These are phyloP conservation scores for Carassius gibelio DNA, from an alignment of 2,113 vertebrate species.

Conservation along the genomic window DNA sequence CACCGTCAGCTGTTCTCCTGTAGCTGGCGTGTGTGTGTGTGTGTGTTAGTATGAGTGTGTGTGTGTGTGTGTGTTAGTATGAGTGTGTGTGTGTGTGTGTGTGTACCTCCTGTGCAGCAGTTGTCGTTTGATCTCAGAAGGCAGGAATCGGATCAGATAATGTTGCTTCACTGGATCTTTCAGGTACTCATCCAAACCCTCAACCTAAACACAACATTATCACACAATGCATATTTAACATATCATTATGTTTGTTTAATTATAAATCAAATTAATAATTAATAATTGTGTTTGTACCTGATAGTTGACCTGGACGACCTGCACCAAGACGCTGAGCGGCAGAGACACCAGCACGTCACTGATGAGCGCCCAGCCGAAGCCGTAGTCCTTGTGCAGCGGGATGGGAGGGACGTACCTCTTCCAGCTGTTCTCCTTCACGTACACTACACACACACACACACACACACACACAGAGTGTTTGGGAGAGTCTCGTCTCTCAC, in stretches of 20 bases:
- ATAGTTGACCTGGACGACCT: slow-evolving; percentile 92
- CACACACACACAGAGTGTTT: too few species aligned
- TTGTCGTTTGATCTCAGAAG: slow-evolving; percentile 81
- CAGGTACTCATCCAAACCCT: slow-evolving; percentile 86
- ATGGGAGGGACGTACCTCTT: slow-evolving; percentile 85
- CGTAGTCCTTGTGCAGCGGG: slow-evolving; percentile 81
- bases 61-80: not conserved
- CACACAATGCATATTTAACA: not conserved
- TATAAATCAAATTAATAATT: too few species aligned
- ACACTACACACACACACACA: slow-evolving; percentile 73
- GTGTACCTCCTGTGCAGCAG: slow-evolving; percentile 90
- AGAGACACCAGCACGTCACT: slow-evolving; percentile 89
- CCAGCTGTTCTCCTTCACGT: slow-evolving; percentile 82
- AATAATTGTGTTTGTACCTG: slow-evolving; percentile 81
- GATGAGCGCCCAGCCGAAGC: slow-evolving; percentile 86
- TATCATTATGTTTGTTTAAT: too few species aligned
- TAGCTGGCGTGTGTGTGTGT: not conserved
- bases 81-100: not conserved
- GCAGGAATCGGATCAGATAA: slow-evolving; percentile 82
- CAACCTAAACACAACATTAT: slow-evolving; percentile 77
- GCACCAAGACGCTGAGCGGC: slow-evolving; percentile 90
- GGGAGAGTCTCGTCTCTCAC: too few species aligned
- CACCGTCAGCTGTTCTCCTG: too few species aligned
- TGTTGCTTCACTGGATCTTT: slow-evolving; percentile 87
- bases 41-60: not conserved